A percentile compares a stretch with the other conserved stretches of the same genome.
Evolutionary conservation across 1,140 invertebrate species (phyloP).

Genomic region (Polypedilum pembai): DNA sequence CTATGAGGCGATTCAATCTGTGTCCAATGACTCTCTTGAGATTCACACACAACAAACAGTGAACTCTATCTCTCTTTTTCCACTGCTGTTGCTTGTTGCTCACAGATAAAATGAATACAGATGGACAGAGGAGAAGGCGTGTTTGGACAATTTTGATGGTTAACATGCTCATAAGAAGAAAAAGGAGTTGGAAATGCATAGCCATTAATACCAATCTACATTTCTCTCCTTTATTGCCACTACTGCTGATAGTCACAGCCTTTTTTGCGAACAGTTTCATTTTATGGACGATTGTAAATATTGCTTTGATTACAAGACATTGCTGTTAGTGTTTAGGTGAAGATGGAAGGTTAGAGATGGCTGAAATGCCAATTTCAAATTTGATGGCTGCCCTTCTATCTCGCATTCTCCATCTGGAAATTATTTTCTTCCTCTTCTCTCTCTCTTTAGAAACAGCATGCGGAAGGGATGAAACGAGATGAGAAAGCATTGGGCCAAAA

Average conservation of each 20-base stretch:
- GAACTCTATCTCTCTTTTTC: neutral
- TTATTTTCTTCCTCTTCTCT: too few relatives aligned
- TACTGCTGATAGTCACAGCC: neutral
- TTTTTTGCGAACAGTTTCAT: neutral
- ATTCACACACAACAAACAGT: neutral
- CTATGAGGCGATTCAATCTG: neutral
- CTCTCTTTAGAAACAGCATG: neutral
- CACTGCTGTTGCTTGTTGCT: neutral
- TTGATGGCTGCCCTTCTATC: neutral
- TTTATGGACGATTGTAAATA: conserved; percentile 27
- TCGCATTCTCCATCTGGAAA: too few relatives aligned
- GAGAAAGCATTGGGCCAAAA: neutral
- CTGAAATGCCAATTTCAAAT: conserved; percentile 22
- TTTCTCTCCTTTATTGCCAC: neutral
- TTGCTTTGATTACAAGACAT: neutral
- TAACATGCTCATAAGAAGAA: neutral
- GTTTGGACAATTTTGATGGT: neutral
- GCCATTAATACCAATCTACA: conserved; percentile 28
- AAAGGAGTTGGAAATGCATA: neutral
- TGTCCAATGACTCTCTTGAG: conserved; percentile 21
- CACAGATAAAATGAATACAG: neutral
- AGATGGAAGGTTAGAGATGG: neutral
- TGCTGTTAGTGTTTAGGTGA: neutral
- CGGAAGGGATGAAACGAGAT: neutral
- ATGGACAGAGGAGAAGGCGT: neutral